Conservation (phyloP, 2,113 vertebrate genomes). For the Mesembrinibis cayennensis region DNA sequence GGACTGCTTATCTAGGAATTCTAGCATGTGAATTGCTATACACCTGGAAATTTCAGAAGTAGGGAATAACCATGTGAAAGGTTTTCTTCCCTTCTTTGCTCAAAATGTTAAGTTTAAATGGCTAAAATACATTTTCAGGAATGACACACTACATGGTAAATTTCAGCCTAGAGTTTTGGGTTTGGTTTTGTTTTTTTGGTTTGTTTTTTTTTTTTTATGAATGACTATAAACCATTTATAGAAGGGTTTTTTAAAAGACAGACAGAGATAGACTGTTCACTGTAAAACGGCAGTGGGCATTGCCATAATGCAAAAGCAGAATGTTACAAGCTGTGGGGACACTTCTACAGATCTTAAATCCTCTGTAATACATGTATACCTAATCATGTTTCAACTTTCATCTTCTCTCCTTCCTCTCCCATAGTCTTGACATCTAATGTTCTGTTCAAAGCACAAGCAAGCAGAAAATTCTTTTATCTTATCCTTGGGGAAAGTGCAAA, state of each 20-base stretch:
- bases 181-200: not conserved
- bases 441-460: constrained; percentile 32
- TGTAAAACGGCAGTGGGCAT: not conserved
- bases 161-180: not conserved
- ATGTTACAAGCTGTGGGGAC: not conserved
- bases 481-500: constrained; percentile 13
- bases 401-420: constrained; percentile 7
- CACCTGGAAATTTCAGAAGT: not conserved
- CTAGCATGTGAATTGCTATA: not conserved
- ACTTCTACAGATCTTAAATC: not conserved
- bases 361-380: not conserved
- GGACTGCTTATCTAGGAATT: not conserved
- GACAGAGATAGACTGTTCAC: not conserved
- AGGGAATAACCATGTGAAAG: not conserved
- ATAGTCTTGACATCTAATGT: not conserved
- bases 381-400: constrained; percentile 30
- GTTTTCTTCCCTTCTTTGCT: not conserved
- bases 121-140: not conserved
- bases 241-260: not conserved
- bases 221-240: not conserved
- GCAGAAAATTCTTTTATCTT: constrained; percentile 52
- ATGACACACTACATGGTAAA: not conserved
- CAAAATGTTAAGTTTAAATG: not conserved
- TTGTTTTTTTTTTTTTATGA: not conserved
- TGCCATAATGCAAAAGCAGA: not conserved